A percentile compares a stretch with the other conserved stretches of the same genome.
These are phyloP conservation scores for Amphiprion clarkii DNA, from an alignment of 2,797 vertebrate species.

Conservation along the genomic window DNA sequence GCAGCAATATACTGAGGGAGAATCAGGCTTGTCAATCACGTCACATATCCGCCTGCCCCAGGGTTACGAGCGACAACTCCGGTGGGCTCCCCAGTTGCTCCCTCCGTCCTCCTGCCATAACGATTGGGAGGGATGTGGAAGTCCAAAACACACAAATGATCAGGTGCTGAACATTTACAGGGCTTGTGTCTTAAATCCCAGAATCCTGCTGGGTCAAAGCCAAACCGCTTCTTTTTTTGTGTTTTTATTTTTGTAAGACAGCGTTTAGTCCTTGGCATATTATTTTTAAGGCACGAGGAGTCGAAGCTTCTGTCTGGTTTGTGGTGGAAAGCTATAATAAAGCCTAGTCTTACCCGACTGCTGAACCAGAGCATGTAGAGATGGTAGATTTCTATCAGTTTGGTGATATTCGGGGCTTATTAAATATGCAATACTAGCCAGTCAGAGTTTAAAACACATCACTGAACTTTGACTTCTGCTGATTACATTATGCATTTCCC, in stretches of 20 bases:
- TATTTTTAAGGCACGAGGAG: constrained; percentile 81
- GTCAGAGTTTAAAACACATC: not conserved
- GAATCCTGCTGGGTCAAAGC: constrained; percentile 63
- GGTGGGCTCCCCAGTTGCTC: constrained; percentile 70
- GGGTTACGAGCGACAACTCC: constrained; percentile 86
- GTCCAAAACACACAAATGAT: constrained; percentile 91
- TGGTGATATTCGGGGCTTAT: not conserved
- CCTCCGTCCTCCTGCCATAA: constrained; percentile 54
- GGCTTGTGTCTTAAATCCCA: constrained; percentile 76
- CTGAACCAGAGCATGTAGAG: constrained; percentile 9
- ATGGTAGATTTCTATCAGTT: not conserved
- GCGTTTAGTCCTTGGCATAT: constrained; percentile 64
- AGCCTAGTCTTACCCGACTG: constrained; percentile 49
- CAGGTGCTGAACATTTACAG: constrained; percentile 86
- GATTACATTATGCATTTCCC: not conserved
- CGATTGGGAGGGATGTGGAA: constrained; percentile 62
- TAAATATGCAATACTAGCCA: not conserved
- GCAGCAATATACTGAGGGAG: constrained; percentile 68
- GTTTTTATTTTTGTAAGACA: constrained; percentile 45
- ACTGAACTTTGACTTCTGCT: not conserved
- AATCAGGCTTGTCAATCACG: constrained; percentile 88
- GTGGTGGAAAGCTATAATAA: constrained; percentile 44
- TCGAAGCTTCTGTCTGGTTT: constrained; percentile 89
- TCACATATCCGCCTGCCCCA: constrained; percentile 66
- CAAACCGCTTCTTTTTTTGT: constrained; percentile 32